Base-by-base conservation (phyloP, 1,140 invertebrate species). In the Samia ricini region DNA sequence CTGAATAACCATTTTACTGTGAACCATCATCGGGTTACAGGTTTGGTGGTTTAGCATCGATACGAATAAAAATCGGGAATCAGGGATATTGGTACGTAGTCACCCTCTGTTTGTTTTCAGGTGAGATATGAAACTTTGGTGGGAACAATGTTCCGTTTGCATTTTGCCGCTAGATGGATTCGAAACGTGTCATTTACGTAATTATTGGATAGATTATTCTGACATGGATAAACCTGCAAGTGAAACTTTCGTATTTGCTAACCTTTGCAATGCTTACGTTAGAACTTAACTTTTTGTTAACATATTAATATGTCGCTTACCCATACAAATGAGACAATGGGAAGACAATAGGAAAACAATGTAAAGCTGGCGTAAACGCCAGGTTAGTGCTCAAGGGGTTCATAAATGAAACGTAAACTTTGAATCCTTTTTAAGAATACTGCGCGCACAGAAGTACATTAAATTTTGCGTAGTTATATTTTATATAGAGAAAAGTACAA, bases 141-240 rank as follows among this genome's bases (percentile, higher is more conserved):
- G 69, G 66, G 71, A 81, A 85, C 79, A 71, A 71, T 72, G 69
- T 80, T 77, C 76, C 76, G 68, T 78, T 83, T 79, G 72, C 71
- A 70, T 78, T 76, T 72, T 73, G 74, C 65, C 69, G 58, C 64
- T 58, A 68, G 72, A 15, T 15, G 33, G 10, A 12, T n/a, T n/a
- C n/a, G n/a, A 42, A 42, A 15, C 33, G 12, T 42, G 33, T 8
- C 33, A 42, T 8, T 42, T 42, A 15, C n/a, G n/a, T n/a, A n/a
- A n/a, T n/a, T n/a, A n/a, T n/a, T n/a, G n/a, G n/a, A n/a, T n/a
- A n/a, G n/a, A 15, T 42, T 12, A 42, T 10, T 42, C 26, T 8
- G 26, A 26, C 26, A 8, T 26, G 8, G 26, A 8, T 8, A 26
- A 26, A 26, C 4, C n/a, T 7, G 12, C 12, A 42, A 15, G 33